A percentile compares a stretch with the other conserved stretches of the same genome.
Conservation (phyloP, 2,113 vertebrate genomes). For the Leptosomus discolor region DNA sequence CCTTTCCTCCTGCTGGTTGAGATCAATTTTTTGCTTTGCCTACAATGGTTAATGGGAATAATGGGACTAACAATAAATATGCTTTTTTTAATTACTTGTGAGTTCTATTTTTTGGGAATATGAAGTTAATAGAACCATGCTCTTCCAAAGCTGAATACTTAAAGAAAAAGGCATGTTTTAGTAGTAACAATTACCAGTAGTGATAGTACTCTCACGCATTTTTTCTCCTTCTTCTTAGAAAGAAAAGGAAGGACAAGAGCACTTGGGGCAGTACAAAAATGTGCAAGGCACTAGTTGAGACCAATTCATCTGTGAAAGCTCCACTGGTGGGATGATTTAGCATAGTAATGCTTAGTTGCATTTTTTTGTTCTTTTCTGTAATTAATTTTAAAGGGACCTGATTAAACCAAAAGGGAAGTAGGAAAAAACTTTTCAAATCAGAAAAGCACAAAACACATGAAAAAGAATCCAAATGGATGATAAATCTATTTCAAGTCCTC, state of each 20-base stretch:
- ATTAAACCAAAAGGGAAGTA: not conserved
- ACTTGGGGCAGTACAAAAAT: not conserved
- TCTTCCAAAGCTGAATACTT: not conserved
- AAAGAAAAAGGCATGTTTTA: not conserved
- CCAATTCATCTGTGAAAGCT: not conserved
- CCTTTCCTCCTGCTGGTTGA: not conserved
- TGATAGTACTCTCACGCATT: not conserved
- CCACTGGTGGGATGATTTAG: not conserved
- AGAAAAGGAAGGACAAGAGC: not conserved
- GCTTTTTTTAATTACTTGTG: not conserved
- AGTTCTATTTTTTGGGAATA: not conserved
- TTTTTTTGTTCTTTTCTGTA: constrained; percentile 5
- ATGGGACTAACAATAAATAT: not conserved
- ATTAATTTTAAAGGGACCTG: not conserved
- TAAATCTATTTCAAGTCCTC: not conserved
- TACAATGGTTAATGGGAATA: not conserved
- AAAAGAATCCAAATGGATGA: not conserved
- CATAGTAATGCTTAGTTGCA: not conserved
- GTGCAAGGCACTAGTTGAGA: not conserved
- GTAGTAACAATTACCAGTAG: not conserved
- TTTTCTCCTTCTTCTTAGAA: not conserved
- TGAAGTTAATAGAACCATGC: not conserved
- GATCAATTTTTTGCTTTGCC: not conserved
- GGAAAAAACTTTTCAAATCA: not conserved
- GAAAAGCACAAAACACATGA: not conserved